A percentile compares a stretch with the other conserved stretches of the same genome.
Evolutionary conservation across 2,113 vertebrate species (phyloP).

Genomic region (Mesocricetus auratus): DNA sequence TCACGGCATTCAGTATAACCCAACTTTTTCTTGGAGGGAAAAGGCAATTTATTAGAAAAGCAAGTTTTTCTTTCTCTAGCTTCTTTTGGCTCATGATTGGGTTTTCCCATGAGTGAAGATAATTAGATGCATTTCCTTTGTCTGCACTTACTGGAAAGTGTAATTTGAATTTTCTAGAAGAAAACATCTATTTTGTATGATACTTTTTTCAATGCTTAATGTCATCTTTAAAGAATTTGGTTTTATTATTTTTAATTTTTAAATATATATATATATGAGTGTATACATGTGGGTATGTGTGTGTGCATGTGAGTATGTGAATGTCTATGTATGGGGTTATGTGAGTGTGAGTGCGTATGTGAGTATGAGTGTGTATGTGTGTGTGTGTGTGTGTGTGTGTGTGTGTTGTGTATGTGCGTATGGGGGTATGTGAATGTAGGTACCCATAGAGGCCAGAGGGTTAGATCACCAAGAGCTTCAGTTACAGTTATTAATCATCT

Average conservation of each 20-base stretch:
- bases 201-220: background rate
- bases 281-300: background rate
- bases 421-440: background rate
- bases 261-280: background rate
- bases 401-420: background rate
- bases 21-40: background rate
- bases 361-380: background rate
- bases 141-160: background rate
- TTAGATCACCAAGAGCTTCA: background rate
- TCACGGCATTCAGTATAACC: conserved; percentile 25
- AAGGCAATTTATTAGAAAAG: conserved; percentile 23
- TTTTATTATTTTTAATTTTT: background rate
- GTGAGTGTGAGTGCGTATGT: background rate
- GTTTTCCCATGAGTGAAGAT: background rate
- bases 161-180: conserved; percentile 24
- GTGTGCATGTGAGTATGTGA: background rate
- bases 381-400: no score
- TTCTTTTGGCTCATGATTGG: background rate
- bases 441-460: background rate
- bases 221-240: background rate
- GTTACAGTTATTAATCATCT: background rate
- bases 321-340: background rate
- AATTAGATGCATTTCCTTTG: background rate
- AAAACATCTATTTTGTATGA: background rate
- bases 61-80: background rate